Evolutionary conservation across 1,140 invertebrate species (phyloP), one percentile per base, ranked within the genome.

Genomic region (Heterodera schachtii): DNA sequence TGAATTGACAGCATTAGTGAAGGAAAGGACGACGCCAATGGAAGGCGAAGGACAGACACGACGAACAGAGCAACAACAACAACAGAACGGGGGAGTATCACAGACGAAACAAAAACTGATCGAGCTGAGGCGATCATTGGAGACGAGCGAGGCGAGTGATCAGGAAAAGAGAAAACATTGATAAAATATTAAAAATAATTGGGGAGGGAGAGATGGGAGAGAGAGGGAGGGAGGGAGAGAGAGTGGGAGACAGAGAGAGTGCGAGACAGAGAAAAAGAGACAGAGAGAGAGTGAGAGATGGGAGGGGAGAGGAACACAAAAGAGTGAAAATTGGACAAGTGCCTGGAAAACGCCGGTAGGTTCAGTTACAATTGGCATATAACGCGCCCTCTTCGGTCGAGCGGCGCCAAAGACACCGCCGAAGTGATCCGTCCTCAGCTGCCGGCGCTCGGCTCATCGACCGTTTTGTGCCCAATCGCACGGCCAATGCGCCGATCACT

Each of bases 1-100:
- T 4, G 87, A 87, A 47, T 84, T 87, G 71, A 21, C 70, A 46
- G 85, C 87, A 78, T 75, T 87, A 46, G 87, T 87, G 19, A 85
- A 87, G 13, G 67, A 84, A 9, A 66, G 86, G 6, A 82, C 77
- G 70, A 3, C 16, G 82, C 83, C 21, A 73, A 88, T 19, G 57
- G 57, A 64, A 64, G 16, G 13, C 11, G 57, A 64, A 19, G 57
- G 57, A 5, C 16, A 11, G 57, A 64, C 57, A 19, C 57, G 57
- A 64, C 31, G 31, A 31, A 31, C 31, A 31, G 31, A 31, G 31
- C 31, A 31, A 31, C 52, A 52, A 52, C 52, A 16, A 16, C 84
- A 87, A 82, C 47, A 67, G 16, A 88, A 88, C 75, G 85, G 85
- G 47, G 87, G 85, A 31, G 73, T 70, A 47, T 78, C 85, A 8